Evolutionary conservation across 2,797 vertebrate genomes (phyloP), one percentile per base, ranked within the genome.

Genomic region (Meriones psammophilus): DNA sequence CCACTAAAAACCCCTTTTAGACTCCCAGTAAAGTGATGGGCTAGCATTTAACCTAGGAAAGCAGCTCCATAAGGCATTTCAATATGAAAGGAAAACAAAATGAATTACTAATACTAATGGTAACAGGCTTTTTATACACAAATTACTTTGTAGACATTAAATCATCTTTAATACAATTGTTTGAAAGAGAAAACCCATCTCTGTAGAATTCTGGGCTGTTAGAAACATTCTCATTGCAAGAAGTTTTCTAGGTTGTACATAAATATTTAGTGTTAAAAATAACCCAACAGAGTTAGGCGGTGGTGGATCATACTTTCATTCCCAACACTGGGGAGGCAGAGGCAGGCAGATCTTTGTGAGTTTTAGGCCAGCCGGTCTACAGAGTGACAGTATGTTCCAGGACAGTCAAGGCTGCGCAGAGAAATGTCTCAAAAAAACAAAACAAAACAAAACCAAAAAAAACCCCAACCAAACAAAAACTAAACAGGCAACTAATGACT

Each of bases 61-160:
- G 36, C 39, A 42, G 4, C 60, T 83, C 42, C 14, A 36, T 83
- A 36, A 0, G 15, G 74, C 42, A 50, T 76, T 89, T 94, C 77
- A 73, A 28, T 89, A 15, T 83, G 84, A 92, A 42, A 94, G 84
- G 69, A 87, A 88, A 74, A 79, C 36, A 39, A 88, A 88, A 64
- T 89, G 73, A 42, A 73, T 64, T 88, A 30, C 68, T 91, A 89
- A 68, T 69, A 39, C 66, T 68, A 39, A 22, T 39, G 83, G 56
- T 92, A 60, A 74, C 78, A 26, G 84, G 8, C 42, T n/a, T 89
- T 92, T 4, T 60, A 13, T 71, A 1, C 88, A 28, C 91, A 68
- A 73, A 58, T 89, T 56, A 64, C 30, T 60, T 28, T 39, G 1
- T 84, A 50, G 33, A 58, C 58, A 42, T 60, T 87, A 83, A 93